phyloP scores from a whole-genome alignment of 2,888 invertebrate genomes.

The Drepanosiphum platanoidis region DNA sequence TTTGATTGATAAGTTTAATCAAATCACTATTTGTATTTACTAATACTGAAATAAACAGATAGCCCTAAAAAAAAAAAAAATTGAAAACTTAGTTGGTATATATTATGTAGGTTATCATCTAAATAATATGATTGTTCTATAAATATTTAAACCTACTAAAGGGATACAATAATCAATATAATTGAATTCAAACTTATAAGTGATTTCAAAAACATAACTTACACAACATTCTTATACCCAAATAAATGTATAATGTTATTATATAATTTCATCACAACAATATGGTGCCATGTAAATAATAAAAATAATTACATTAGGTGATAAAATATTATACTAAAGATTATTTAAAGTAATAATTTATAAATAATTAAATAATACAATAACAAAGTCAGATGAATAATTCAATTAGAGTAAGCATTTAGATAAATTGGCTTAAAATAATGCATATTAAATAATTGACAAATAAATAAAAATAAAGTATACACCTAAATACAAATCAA shows the following conservation, averaged over 20 bases:
- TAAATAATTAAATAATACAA: conserved; percentile 43
- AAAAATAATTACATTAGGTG: too few relatives aligned
- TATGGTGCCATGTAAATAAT: too few relatives aligned
- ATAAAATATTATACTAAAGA: too few relatives aligned
- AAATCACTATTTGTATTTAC: conserved; percentile 99
- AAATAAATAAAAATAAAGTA: background rate
- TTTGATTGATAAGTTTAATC: conserved; percentile 98
- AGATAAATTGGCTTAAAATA: background rate
- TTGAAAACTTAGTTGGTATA: background rate
- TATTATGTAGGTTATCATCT: background rate
- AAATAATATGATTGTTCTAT: background rate
- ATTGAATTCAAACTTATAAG: background rate
- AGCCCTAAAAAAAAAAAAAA: conserved; percentile 77
- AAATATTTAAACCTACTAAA: background rate
- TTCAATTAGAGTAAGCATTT: background rate
- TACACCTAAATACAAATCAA: background rate
- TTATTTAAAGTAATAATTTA: background rate
- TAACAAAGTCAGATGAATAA: background rate
- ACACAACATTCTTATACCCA: too few relatives aligned
- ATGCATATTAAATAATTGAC: background rate
- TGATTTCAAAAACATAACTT: too few relatives aligned
- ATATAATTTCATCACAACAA: too few relatives aligned
- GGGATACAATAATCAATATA: background rate
- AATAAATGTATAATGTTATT: background rate
- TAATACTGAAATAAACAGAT: conserved; percentile 98